Conservation (phyloP, 2,797 vertebrate genomes). For the Merluccius polli region DNA sequence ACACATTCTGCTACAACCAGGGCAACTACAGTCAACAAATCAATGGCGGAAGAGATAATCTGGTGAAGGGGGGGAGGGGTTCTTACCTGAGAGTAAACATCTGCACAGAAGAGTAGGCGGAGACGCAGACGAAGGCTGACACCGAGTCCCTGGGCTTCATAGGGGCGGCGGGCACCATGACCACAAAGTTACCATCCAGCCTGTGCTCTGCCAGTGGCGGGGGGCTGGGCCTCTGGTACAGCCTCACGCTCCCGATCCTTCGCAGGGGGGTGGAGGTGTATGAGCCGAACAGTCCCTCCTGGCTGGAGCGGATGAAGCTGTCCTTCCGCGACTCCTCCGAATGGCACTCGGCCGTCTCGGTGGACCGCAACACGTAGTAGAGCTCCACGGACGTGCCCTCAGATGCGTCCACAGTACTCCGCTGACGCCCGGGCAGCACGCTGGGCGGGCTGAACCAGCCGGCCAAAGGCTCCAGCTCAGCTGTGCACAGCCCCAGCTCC, state of each 20-base stretch:
- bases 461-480: slow-evolving; percentile 75
- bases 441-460: slow-evolving; percentile 80
- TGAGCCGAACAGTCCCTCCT: slow-evolving; percentile 75
- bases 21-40: not conserved
- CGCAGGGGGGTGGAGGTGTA: slow-evolving; percentile 75
- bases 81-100: slow-evolving; percentile 91
- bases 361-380: slow-evolving; percentile 74
- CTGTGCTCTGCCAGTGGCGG: slow-evolving; percentile 78
- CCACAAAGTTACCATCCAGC: slow-evolving; percentile 81
- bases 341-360: slow-evolving; percentile 68
- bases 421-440: slow-evolving; percentile 76
- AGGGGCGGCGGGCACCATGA: slow-evolving; percentile 84
- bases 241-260: slow-evolving; percentile 80
- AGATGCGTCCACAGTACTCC: slow-evolving; percentile 52
- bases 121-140: slow-evolving; percentile 77
- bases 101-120: slow-evolving; percentile 82
- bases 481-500: slow-evolving; percentile 76
- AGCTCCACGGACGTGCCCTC: slow-evolving; percentile 80
- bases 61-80: not conserved
- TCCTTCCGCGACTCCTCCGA: slow-evolving; percentile 79
- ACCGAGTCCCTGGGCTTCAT: slow-evolving; percentile 85
- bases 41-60: not conserved
- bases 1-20: not conserved
- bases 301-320: slow-evolving; percentile 79
- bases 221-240: slow-evolving; percentile 72